Evolutionary conservation across 2,888 invertebrate genomes (phyloP).

Genomic region (Ophonus ardosiacus): DNA sequence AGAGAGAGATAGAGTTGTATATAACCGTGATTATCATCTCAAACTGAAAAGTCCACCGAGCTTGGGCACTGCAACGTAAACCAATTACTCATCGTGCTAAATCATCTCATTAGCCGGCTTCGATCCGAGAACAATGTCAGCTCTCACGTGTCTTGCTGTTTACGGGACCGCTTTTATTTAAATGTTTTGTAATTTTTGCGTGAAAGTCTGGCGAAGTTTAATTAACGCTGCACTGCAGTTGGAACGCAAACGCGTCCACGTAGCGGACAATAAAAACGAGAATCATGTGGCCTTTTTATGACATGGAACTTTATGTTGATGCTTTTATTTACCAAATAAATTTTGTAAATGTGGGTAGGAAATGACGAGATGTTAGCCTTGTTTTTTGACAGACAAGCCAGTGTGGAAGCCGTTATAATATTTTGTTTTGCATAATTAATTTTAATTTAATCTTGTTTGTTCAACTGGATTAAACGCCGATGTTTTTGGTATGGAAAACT

Average conservation of each 20-base stretch:
- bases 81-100: background rate
- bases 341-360: constrained; percentile 21
- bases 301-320: constrained; percentile 14
- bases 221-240: constrained; percentile 38
- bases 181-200: constrained; percentile 53
- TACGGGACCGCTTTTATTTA: constrained; percentile 46
- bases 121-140: constrained; percentile 1
- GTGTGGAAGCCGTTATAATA: background rate
- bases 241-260: background rate
- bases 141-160: background rate
- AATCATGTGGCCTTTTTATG: constrained; percentile 31
- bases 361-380: background rate
- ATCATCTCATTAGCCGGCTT: background rate
- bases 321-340: constrained; percentile 7
- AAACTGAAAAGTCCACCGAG: background rate
- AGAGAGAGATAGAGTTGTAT: background rate
- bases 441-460: background rate
- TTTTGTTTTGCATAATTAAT: background rate
- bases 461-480: background rate
- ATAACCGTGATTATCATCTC: background rate
- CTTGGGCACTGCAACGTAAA: background rate
- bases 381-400: background rate
- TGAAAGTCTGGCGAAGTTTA: constrained; percentile 36
- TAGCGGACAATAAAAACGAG: constrained; percentile 39
- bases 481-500: too few species aligned